phyloP scores from a whole-genome alignment of 2,888 invertebrate species.

The Julus scanicus region DNA sequence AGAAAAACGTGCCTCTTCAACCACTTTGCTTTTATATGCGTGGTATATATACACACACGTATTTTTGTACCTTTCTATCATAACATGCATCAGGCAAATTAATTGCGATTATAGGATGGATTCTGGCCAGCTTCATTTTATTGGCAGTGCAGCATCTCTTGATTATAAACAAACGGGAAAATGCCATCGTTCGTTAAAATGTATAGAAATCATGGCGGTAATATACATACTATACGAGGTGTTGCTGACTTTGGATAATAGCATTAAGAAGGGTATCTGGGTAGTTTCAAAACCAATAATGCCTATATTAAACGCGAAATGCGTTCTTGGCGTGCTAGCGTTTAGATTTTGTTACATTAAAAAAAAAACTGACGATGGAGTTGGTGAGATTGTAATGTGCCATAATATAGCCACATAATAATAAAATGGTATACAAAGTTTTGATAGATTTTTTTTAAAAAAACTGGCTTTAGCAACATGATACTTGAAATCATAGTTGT shows the following conservation, averaged over 20 bases:
- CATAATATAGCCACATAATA: too few species aligned
- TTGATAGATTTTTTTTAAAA: too few species aligned
- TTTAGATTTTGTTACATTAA: too few species aligned
- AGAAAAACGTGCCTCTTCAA: slow-evolving; percentile 2
- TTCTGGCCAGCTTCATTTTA: not conserved
- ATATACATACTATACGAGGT: not conserved
- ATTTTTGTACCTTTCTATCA: not conserved
- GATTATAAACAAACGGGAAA: not conserved
- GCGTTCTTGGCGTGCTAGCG: not conserved
- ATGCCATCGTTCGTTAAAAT: not conserved
- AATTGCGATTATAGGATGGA: not conserved
- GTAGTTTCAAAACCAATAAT: not conserved
- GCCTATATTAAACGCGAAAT: not conserved
- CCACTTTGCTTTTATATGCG: not conserved
- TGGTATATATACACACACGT: not conserved
- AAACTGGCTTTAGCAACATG: too few species aligned
- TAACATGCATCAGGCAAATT: not conserved
- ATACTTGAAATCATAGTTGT: too few species aligned
- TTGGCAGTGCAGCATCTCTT: not conserved
- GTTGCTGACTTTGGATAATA: not conserved
- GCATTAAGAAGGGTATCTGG: slow-evolving; percentile 3
- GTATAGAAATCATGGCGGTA: not conserved
- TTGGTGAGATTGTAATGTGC: too few species aligned
- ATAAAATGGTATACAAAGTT: too few species aligned
- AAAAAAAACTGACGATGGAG: too few species aligned